Conservation (phyloP, 2,797 vertebrate genomes). For the Malacoctenus gilli region DNA sequence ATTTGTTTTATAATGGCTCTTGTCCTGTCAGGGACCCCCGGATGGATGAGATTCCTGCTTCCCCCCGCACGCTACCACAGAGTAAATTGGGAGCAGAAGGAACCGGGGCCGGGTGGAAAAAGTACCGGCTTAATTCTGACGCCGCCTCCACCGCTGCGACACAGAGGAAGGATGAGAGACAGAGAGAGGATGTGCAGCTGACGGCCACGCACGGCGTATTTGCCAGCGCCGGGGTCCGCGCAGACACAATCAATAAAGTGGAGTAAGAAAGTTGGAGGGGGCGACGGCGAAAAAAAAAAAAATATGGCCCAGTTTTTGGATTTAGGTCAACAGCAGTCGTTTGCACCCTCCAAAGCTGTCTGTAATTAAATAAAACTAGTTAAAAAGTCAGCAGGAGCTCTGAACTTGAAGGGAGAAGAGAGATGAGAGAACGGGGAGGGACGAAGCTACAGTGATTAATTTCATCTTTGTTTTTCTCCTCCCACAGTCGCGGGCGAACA, state of each 20-base stretch:
- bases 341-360: slow-evolving; percentile 67
- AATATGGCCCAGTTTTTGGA: slow-evolving; percentile 77
- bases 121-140: slow-evolving; percentile 36
- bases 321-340: slow-evolving; percentile 78
- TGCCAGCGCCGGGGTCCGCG: slow-evolving; percentile 47
- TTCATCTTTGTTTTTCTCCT: slow-evolving; percentile 72
- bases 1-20: slow-evolving; percentile 51
- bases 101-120: slow-evolving; percentile 16
- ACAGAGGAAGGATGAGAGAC: slow-evolving; percentile 3
- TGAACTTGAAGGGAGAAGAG: slow-evolving; percentile 45
- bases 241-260: slow-evolving; percentile 72
- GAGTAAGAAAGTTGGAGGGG: slow-evolving; percentile 63
- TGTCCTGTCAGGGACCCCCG: slow-evolving; percentile 26
- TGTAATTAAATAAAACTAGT: slow-evolving; percentile 79
- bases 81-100: slow-evolving; percentile 53
- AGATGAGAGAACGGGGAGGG: slow-evolving; percentile 46
- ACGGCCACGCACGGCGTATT: slow-evolving; percentile 59
- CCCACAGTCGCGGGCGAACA: slow-evolving; percentile 54
- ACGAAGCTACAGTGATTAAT: slow-evolving; percentile 66
- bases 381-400: slow-evolving; percentile 60
- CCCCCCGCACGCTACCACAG: slow-evolving; percentile 27
- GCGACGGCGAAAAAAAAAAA: neutral
- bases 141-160: slow-evolving; percentile 6
- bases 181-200: slow-evolving; percentile 33
- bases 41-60: slow-evolving; percentile 45